These are phyloP conservation scores for Luehdorfia chinensis DNA, from an alignment of 1,140 invertebrate species.

Conservation along the genomic window DNA sequence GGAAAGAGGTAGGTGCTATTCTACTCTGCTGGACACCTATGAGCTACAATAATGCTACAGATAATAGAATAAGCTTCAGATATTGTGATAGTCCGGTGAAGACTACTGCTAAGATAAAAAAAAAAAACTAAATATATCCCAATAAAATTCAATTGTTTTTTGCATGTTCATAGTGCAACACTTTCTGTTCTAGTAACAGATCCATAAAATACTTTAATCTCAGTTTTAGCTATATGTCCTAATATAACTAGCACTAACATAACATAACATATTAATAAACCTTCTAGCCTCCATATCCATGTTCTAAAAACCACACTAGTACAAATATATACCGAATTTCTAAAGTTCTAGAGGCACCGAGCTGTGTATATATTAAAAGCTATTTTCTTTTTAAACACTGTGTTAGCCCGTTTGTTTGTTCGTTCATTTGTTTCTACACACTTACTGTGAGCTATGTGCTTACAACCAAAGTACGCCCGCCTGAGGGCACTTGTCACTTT, in stretches of 20 bases:
- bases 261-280: background rate
- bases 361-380: constrained; percentile 15
- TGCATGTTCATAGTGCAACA: background rate
- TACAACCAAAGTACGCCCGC: constrained; percentile 76
- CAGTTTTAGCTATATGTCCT: background rate
- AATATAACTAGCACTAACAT: constrained; percentile 8
- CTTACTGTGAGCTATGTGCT: constrained; percentile 77
- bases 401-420: constrained; percentile 5
- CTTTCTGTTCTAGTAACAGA: background rate
- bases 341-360: constrained; percentile 2
- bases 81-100: no score
- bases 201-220: background rate
- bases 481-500: constrained; percentile 75
- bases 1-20: no score
- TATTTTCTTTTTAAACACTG: constrained; percentile 4
- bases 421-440: constrained; percentile 48
- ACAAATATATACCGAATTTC: background rate
- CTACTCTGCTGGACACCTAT: no score
- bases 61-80: no score
- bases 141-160: no score
- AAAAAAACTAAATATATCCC: no score
- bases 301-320: constrained; percentile 22
- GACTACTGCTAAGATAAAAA: no score
- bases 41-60: no score
- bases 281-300: constrained; percentile 5